Evolutionary conservation across 2,113 vertebrate genomes (phyloP).

Genomic region (Platichthys stellatus): DNA sequence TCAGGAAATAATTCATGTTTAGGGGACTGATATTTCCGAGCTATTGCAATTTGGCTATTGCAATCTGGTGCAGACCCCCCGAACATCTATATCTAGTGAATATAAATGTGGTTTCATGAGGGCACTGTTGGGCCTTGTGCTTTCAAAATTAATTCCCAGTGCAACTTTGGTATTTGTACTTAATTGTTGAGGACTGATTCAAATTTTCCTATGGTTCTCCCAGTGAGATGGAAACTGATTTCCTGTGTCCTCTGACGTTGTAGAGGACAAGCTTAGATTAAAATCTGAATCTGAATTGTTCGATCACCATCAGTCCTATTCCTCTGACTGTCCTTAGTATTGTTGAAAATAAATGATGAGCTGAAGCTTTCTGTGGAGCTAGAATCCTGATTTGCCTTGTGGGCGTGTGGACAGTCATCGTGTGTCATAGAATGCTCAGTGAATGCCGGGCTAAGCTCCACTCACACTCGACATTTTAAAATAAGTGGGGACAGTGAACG

Average conservation of each 20-base stretch:
- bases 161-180: neutral
- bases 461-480: neutral
- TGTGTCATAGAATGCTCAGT: slow-evolving; percentile 20
- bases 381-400: no score
- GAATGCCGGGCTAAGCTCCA: slow-evolving; percentile 2
- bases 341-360: neutral
- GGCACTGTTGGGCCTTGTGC: no score
- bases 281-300: neutral
- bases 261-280: neutral
- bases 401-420: neutral
- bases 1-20: neutral
- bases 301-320: neutral
- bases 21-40: neutral
- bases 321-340: neutral
- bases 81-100: no score
- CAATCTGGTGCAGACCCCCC: neutral
- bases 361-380: neutral
- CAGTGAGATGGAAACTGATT: neutral
- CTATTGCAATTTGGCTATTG: neutral
- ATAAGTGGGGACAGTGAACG: slow-evolving; percentile 18
- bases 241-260: neutral
- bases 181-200: neutral
- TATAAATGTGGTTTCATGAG: no score
- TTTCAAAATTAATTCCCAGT: no score
- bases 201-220: neutral